Conservation (phyloP, 2,888 invertebrate species). For the Actias luna region DNA sequence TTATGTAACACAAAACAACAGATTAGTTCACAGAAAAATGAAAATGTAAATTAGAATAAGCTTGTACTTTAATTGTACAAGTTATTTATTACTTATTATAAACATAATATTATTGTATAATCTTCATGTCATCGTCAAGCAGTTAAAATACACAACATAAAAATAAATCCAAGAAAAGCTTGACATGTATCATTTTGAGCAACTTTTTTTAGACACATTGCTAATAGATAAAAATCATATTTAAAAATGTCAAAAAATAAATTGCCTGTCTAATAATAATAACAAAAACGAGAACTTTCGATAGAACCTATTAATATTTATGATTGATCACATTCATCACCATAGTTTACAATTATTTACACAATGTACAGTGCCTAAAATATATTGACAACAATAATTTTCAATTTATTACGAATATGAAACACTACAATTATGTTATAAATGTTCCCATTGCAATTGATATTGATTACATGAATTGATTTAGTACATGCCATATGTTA, state of each 20-base stretch:
- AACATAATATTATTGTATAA: not conserved
- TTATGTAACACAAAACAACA: not conserved
- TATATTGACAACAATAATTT: constrained; percentile 20
- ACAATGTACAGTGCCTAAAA: constrained; percentile 49
- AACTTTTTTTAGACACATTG: not conserved
- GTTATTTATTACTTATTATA: not conserved
- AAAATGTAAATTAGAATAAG: not conserved
- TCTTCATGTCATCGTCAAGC: not conserved
- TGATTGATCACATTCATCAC: constrained; percentile 35
- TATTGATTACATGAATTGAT: not conserved
- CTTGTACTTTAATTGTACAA: constrained; percentile 8
- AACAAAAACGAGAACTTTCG: constrained; percentile 32
- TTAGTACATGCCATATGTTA: not conserved
- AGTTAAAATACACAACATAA: not conserved
- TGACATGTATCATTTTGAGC: not conserved
- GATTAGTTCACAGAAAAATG: not conserved
- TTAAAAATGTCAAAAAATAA: constrained; percentile 3
- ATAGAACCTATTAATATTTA: constrained; percentile 19
- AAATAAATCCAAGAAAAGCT: not conserved
- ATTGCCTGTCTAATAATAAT: no score
- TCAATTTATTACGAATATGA: not conserved
- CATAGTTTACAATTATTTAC: constrained; percentile 52
- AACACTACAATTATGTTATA: not conserved
- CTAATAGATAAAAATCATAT: not conserved
- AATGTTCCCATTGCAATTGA: constrained; percentile 2